Evolutionary conservation across 2,113 vertebrate genomes (phyloP).

Genomic region (Murina feae): DNA sequence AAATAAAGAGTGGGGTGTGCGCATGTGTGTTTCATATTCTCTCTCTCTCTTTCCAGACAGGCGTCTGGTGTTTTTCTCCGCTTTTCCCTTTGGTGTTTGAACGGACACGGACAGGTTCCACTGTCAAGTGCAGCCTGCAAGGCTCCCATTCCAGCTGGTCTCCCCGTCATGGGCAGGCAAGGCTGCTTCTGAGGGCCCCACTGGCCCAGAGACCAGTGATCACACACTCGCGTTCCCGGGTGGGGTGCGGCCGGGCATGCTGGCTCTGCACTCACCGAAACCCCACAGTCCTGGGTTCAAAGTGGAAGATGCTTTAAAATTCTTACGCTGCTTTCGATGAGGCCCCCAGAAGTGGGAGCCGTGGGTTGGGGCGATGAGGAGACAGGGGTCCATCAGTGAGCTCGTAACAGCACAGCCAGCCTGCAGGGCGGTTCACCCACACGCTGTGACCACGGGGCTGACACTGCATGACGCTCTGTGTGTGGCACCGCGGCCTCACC

Average conservation of each 20-base stretch:
- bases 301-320: slow-evolving; percentile 30
- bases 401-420: not conserved
- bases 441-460: not conserved
- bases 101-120: slow-evolving; percentile 72
- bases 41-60: slow-evolving; percentile 48
- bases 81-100: slow-evolving; percentile 46
- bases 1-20: slow-evolving; percentile 76
- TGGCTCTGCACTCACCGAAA: slow-evolving; percentile 14
- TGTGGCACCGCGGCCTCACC: not conserved
- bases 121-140: slow-evolving; percentile 68
- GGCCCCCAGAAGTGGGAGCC: not conserved
- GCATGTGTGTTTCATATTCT: not conserved
- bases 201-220: not conserved
- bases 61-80: slow-evolving; percentile 75
- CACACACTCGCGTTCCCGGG: not conserved
- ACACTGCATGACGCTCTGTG: not conserved
- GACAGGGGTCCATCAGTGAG: not conserved
- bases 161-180: slow-evolving; percentile 57
- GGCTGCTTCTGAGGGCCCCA: not conserved
- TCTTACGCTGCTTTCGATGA: not conserved
- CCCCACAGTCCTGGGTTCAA: slow-evolving; percentile 38
- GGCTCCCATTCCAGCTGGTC: slow-evolving; percentile 59
- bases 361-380: not conserved
- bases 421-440: not conserved
- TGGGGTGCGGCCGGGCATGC: not conserved